A percentile compares a stretch with the other conserved stretches of the same genome.
These are phyloP conservation scores for Nesoenas mayeri DNA, from an alignment of 2,113 vertebrate species.

Conservation along the genomic window DNA sequence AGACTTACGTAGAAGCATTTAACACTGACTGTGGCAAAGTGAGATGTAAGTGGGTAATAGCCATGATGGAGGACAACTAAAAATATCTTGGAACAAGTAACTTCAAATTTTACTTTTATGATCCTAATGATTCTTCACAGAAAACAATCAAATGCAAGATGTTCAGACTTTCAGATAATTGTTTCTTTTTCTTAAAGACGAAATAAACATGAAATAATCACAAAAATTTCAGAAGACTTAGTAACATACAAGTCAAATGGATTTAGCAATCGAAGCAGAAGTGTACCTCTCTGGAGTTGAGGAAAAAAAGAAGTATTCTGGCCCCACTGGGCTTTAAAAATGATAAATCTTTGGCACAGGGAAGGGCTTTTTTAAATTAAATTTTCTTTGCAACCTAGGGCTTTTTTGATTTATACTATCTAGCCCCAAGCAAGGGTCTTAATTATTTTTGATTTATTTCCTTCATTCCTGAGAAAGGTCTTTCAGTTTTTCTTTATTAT, in stretches of 20 bases:
- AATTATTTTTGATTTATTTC: constrained; percentile 75
- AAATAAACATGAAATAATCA: background rate
- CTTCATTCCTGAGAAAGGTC: constrained; percentile 58
- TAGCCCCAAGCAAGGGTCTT: constrained; percentile 57
- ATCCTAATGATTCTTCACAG: background rate
- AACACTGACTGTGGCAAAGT: background rate
- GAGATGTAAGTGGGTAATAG: background rate
- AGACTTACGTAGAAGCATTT: background rate
- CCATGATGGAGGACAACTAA: background rate
- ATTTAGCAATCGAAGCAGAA: constrained; percentile 21
- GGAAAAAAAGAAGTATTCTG: background rate
- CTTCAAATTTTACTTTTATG: background rate
- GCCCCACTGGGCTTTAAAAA: constrained; percentile 40
- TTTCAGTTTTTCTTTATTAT: constrained; percentile 47
- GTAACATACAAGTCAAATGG: background rate
- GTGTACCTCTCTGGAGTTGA: background rate
- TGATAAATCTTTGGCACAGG: constrained; percentile 60
- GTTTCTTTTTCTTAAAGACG: background rate
- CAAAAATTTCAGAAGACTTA: background rate
- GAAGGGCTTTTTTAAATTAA: constrained; percentile 58
- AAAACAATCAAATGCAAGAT: background rate
- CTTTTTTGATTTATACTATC: constrained; percentile 69
- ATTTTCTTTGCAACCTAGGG: constrained; percentile 61
- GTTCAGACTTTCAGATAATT: background rate
- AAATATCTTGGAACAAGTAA: background rate